These are phyloP conservation scores for Leiothrix lutea DNA, from an alignment of 2,113 vertebrate genomes.

Conservation along the genomic window DNA sequence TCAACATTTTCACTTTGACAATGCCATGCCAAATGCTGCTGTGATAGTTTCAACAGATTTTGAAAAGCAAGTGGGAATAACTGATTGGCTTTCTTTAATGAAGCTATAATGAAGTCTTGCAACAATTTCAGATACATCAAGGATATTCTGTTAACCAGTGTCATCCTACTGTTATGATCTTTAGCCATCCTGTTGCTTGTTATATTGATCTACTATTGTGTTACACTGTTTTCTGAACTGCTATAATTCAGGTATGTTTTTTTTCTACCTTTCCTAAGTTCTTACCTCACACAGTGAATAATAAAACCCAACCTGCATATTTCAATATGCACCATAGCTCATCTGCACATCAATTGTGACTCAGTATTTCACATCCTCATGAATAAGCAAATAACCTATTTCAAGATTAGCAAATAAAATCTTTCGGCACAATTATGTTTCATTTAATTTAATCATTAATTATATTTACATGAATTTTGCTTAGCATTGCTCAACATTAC, in stretches of 20 bases:
- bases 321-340: not conserved
- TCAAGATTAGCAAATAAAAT: not conserved
- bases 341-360: not conserved
- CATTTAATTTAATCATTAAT: not conserved
- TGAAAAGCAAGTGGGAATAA: not conserved
- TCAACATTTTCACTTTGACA: constrained; percentile 12
- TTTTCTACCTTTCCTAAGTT: not conserved
- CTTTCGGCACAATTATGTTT: not conserved
- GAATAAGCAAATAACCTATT: not conserved
- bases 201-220: not conserved
- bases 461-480: not conserved
- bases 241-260: not conserved
- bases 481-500: not conserved
- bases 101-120: not conserved
- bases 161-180: not conserved
- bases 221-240: not conserved
- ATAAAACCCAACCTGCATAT: not conserved
- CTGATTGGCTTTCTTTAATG: not conserved
- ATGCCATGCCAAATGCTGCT: not conserved
- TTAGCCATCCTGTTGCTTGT: not conserved
- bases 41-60: not conserved
- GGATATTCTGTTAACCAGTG: not conserved
- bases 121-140: not conserved
- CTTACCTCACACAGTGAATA: not conserved
- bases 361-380: not conserved